A percentile compares a stretch with the other conserved stretches of the same genome.
These are phyloP conservation scores for Heloderma charlesbogerti DNA, from an alignment of 2,113 vertebrate genomes.

Conservation along the genomic window DNA sequence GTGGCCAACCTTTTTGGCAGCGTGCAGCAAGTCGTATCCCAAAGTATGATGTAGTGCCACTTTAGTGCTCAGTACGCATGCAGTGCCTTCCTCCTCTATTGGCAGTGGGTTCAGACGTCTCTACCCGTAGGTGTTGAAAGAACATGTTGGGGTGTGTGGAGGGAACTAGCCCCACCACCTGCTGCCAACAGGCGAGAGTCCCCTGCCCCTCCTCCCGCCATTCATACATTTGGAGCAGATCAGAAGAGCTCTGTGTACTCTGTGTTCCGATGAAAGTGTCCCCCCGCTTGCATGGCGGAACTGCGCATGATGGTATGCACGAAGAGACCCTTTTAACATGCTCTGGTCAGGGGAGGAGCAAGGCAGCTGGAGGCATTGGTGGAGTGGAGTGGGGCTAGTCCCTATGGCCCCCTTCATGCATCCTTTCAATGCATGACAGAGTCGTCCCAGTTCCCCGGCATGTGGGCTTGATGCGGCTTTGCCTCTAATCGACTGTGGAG, in stretches of 20 bases:
- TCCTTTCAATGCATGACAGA: not conserved
- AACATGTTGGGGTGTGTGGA: too few species aligned
- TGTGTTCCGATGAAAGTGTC: too few species aligned
- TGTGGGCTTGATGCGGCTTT: not conserved
- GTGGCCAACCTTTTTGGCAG: not conserved
- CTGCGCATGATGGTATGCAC: not conserved
- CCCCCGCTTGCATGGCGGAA: not conserved
- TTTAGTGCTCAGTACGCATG: not conserved
- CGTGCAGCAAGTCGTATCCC: not conserved
- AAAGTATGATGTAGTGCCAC: not conserved
- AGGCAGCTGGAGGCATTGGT: too few species aligned
- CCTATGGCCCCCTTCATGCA: not conserved
- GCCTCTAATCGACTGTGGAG: not conserved
- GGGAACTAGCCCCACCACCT: too few species aligned
- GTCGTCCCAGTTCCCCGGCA: not conserved
- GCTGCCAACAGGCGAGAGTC: too few species aligned
- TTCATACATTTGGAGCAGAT: not conserved
- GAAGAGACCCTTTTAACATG: not conserved
- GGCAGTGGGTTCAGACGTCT: not conserved
- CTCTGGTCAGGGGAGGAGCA: not conserved
- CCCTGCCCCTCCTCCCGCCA: too few species aligned
- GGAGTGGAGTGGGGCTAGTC: too few species aligned
- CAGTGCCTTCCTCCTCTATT: not conserved
- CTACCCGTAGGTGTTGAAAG: not conserved
- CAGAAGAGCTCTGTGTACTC: not conserved